Evolutionary conservation across 2,113 vertebrate species (phyloP).

Genomic region (Oreochromis aureus): DNA sequence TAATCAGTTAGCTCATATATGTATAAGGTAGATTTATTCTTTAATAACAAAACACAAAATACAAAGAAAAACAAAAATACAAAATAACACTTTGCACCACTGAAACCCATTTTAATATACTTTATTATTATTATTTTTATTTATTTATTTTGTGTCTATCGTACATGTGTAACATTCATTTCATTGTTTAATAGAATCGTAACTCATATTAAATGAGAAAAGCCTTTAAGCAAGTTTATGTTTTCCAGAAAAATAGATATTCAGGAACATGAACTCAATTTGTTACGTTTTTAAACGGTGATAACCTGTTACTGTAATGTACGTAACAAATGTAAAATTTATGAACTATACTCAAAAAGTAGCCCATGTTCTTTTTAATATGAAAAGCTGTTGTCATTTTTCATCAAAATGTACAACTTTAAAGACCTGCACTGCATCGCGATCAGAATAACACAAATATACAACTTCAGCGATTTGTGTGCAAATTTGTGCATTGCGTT

Average conservation of each 20-base stretch:
- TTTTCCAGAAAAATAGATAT: neutral
- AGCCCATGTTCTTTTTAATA: neutral
- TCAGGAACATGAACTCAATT: neutral
- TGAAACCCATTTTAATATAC: neutral
- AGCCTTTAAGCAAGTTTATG: neutral
- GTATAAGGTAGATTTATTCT: neutral
- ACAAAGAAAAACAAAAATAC: too few species aligned
- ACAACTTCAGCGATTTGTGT: neutral
- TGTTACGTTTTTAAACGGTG: neutral
- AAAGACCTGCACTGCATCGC: neutral
- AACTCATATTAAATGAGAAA: neutral
- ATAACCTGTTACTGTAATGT: neutral
- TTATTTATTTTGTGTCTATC: neutral
- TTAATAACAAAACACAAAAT: neutral
- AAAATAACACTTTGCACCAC: neutral
- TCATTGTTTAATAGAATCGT: neutral
- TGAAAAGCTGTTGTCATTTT: neutral
- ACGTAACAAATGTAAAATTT: neutral
- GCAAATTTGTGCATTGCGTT: neutral
- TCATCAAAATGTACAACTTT: neutral
- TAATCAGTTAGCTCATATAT: neutral
- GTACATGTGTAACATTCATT: neutral
- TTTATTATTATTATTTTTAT: neutral
- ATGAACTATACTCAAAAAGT: neutral
- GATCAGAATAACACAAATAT: neutral